Evolutionary conservation across 2,113 vertebrate species (phyloP), one percentile per base, ranked within the genome.

Genomic region (Mystacornis crossleyi): DNA sequence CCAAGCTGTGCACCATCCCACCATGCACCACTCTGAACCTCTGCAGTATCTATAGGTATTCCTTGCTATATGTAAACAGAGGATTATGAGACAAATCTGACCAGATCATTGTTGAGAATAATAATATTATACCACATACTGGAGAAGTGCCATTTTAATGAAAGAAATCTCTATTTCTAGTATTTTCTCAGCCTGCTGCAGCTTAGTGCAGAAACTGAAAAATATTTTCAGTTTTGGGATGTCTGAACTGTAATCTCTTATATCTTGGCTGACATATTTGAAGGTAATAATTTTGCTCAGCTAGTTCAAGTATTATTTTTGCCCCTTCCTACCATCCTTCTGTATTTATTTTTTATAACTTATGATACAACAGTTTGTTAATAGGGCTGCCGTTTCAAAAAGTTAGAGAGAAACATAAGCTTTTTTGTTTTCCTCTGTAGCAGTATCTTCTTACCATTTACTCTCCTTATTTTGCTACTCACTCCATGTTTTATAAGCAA

Each of bases 1-100:
- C 36, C 33, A 75, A 50, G 12, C 47, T 6, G 0, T 10, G 36
- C n/a, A 57, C 43, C 5, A 5, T 55, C 42, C 28, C 36, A 73
- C 38, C 33, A 20, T 0, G 1, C 20, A 51, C 25, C 4, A 1
- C 31, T 48, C 21, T 33, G 38, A 71, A 71, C 38, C 53, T 36
- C 36, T 26, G 40, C 57, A 51, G 23, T 6, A 43, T 4, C 53
- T 50, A 4, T 0, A 62, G 12, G 12, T 6, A 20, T 4, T 38
- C 19, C 55, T 45, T 45, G 10, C 33, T 60, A 47, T 25, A 33
- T 25, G 33, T 29, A 67, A 90, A 87, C 60, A 74, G 3, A 38
- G 31, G 42, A 81, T 50, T 50, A 70, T 4, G 25, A 72, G 31
- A 72, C 7, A 75, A 7, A 81, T 28, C 23, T 14, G 17, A 86